Evolutionary conservation across 2,888 invertebrate genomes (phyloP), one percentile per base, ranked within the genome.

Genomic region (Meandrusa payeni): DNA sequence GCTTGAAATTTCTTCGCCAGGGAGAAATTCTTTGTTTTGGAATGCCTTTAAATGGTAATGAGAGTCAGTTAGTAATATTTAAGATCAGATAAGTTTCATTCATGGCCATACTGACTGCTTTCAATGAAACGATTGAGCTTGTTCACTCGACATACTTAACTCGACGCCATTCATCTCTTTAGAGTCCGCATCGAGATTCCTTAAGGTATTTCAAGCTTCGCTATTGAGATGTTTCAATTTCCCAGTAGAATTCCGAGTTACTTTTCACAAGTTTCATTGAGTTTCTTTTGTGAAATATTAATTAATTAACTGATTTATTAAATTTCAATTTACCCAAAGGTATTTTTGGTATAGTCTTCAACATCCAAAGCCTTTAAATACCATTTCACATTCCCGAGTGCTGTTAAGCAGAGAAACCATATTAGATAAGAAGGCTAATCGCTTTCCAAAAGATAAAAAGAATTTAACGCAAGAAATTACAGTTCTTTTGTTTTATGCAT

Each of bases 201-300:
- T 28, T 6, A 7, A 15, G 20, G 13, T 10, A 39, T 13, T 23
- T 29, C n/a, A 12, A 29, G 23, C 2, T 15, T 12, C 12, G 19
- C 20, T 12, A 15, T 31, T 17, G 23, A 24, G 39, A 31, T 31
- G 20, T 28, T 37, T 37, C 27, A 27, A 28, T 37, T 37, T 27
- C 19, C 27, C 27, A 19, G 11, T 37, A 28, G 20, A 27, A 20
- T 27, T 28, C 13, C 19, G 11, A 19, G 10, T 27, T 19, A 37
- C 19, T 37, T 15, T 12, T 29, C 5, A 27, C 3, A 37, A 37
- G 27, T 37, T 37, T 5, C 11, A 37, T 37, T 11, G 27, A 27
- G 19, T 20, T 37, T 27, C 12, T 27, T 27, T 37, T 37, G 7
- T 7, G 19, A 31, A 10, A 19, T 32, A 9, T 11, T 32, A 1